Evolutionary conservation across 2,797 vertebrate genomes (phyloP).

Genomic region (Epinephelus malabaricus): DNA sequence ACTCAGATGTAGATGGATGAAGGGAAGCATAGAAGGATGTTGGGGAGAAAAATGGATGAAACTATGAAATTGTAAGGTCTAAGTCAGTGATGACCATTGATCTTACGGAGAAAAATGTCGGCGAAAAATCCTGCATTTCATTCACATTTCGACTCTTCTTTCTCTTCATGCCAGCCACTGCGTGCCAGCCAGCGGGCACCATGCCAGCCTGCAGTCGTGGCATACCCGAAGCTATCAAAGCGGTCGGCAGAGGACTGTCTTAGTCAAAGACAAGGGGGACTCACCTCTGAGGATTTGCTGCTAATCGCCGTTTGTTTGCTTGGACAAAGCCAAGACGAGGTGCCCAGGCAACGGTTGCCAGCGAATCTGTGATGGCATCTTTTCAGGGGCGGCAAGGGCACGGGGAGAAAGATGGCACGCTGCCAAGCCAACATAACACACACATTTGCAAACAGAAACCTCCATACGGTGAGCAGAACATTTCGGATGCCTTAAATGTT

Average conservation of each 20-base stretch:
- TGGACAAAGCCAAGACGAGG: constrained; percentile 74
- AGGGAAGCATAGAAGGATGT: constrained; percentile 46
- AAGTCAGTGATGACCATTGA: constrained; percentile 38
- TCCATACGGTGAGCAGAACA: constrained; percentile 70
- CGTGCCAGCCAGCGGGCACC: constrained; percentile 69
- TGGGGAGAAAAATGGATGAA: constrained; percentile 46
- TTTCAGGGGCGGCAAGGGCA: constrained; percentile 64
- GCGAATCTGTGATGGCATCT: constrained; percentile 76
- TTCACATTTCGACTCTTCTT: constrained; percentile 40
- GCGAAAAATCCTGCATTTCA: constrained; percentile 43
- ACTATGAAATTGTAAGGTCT: constrained; percentile 30
- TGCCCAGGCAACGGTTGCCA: constrained; percentile 76
- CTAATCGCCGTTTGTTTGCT: constrained; percentile 74
- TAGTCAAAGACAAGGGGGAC: constrained; percentile 61
- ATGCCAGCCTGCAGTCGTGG: constrained; percentile 68
- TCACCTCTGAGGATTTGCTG: constrained; percentile 77
- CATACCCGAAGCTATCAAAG: constrained; percentile 48
- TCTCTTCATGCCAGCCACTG: constrained; percentile 55
- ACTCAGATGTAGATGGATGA: constrained; percentile 57
- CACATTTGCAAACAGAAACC: constrained; percentile 70
- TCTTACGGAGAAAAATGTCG: constrained; percentile 31
- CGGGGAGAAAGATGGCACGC: constrained; percentile 72
- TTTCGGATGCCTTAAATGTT: constrained; percentile 70
- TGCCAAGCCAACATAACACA: constrained; percentile 75
- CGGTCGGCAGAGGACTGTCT: constrained; percentile 49